phyloP scores from a whole-genome alignment of 2,797 vertebrate genomes.

The Siniperca obscura region DNA sequence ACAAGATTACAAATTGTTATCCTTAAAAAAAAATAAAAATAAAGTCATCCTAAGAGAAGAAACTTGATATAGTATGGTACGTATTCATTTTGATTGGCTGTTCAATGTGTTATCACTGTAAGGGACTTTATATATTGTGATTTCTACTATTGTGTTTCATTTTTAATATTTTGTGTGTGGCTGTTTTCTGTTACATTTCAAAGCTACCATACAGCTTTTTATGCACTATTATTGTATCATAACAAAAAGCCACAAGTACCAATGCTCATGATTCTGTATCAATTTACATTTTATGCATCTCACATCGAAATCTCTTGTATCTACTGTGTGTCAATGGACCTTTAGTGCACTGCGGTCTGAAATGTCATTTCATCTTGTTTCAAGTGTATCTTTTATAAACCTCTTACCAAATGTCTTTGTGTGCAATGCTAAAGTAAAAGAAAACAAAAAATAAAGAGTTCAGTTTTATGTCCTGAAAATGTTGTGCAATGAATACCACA shows the following conservation, averaged over 20 bases:
- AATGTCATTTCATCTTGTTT: constrained; percentile 51
- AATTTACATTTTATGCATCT: constrained; percentile 38
- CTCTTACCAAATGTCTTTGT: constrained; percentile 77
- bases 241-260: constrained; percentile 49
- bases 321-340: constrained; percentile 35
- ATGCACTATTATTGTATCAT: constrained; percentile 38
- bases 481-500: constrained; percentile 35
- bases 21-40: not conserved
- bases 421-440: constrained; percentile 46
- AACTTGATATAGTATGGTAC: not conserved
- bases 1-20: constrained; percentile 34
- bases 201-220: constrained; percentile 42
- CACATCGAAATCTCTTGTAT: constrained; percentile 18
- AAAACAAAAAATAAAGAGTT: constrained; percentile 1
- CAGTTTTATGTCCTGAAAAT: constrained; percentile 16
- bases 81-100: not conserved
- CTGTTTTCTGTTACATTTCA: constrained; percentile 38
- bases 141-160: constrained; percentile 33
- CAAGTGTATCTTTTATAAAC: constrained; percentile 60
- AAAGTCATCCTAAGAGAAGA: not conserved
- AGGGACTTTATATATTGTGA: constrained; percentile 23
- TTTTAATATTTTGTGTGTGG: constrained; percentile 11
- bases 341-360: constrained; percentile 54
- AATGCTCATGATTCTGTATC: constrained; percentile 50
- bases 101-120: constrained; percentile 11